A percentile compares a stretch with the other conserved stretches of the same genome.
These are phyloP conservation scores for Diorhabda elongata DNA, from an alignment of 1,140 invertebrate species.

Conservation along the genomic window DNA sequence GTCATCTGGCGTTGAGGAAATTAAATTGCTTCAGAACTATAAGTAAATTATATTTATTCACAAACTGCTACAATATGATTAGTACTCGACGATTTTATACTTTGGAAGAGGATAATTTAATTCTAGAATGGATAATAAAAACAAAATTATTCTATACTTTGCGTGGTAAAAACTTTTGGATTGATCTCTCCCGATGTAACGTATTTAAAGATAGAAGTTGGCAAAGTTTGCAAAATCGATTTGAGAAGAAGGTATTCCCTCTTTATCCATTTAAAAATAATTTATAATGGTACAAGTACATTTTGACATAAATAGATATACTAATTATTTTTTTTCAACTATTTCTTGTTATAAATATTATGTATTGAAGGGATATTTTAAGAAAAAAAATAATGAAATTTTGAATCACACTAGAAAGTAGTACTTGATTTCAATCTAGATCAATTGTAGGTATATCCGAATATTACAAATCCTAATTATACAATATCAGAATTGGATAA, in stretches of 20 bases:
- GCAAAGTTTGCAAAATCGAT: background rate
- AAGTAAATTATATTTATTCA: background rate
- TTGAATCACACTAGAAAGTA: no score
- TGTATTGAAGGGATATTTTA: no score
- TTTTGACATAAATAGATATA: no score
- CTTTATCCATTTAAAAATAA: no score
- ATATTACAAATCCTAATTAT: background rate
- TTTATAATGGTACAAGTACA: no score
- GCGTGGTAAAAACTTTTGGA: background rate
- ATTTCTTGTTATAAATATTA: no score
- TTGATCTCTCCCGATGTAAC: background rate
- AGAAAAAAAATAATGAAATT: no score
- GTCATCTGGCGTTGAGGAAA: no score
- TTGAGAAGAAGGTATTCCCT: background rate
- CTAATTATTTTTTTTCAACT: no score
- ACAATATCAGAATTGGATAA: background rate
- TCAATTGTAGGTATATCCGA: background rate
- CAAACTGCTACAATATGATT: no score
- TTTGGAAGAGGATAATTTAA: background rate
- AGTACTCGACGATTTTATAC: background rate
- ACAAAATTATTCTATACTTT: background rate
- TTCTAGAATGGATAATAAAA: background rate
- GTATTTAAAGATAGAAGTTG: background rate
- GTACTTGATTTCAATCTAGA: background rate
- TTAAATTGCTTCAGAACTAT: no score